Evolutionary conservation across 64 coral and sea anemone genomes (phyloP), one percentile per base, ranked within the genome.

Genomic region (Exaiptasia diaphana): DNA sequence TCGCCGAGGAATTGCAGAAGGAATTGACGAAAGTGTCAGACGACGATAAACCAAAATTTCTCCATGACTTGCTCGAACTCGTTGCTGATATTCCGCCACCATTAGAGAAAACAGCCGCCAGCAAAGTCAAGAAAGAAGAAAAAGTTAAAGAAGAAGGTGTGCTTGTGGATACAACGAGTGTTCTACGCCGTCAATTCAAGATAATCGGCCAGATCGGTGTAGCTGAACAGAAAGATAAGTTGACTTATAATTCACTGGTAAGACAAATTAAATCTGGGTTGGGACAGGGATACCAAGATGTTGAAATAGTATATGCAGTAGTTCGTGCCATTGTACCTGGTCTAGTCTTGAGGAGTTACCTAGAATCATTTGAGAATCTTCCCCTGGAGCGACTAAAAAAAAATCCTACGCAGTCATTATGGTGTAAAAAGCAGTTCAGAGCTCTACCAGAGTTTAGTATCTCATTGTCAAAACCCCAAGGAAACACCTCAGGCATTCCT

Each of bases 401-500:
- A 33, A 67, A 67, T 67, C 0, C 17, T 67, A 67, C 31, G 63
- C 63, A 82, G 79, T 82, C 79, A 82, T 49, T 67, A 82, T 68
- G 79, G 63, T 41, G 79, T 68, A 35, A 69, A 82, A 62, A 53
- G 14, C 26, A 53, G 36, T 50, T 38, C 43, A 45, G 65, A 86
- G 54, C 21, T 77, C 50, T 67, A 77, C 49, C 72, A 76, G 12
- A 67, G 40, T 65, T 38, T 86, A 21, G 32, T 58, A 25, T 50
- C 40, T 9, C 38, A 64, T 4, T 77, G 57, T 30, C 43, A 86
- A 76, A 65, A 26, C 35, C 11, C 55, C 5, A 64, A 74, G 64
- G 76, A 82, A 61, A 74, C 68, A 58, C 77, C 77, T 13, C 39
- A 67, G 74, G 67, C 67, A 54, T 74, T 82, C 38, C 31, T 89